Conservation (phyloP, 2,113 vertebrate genomes). For the Physeter macrocephalus region DNA sequence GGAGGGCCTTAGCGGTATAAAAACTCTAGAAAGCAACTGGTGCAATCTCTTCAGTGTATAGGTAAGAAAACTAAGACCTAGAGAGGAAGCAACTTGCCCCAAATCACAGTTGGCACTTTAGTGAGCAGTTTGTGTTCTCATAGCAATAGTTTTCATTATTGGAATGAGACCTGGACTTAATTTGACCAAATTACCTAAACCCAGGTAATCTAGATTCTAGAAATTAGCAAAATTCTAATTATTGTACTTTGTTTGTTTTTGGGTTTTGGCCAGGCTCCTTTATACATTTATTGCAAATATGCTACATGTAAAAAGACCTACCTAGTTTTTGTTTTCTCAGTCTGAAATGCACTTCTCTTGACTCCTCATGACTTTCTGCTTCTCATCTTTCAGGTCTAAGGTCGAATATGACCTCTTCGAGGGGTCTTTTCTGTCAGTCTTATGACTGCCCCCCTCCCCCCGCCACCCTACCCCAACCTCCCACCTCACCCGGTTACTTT, state of each 20-base stretch:
- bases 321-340: neutral
- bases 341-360: neutral
- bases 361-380: neutral
- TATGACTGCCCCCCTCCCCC: neutral
- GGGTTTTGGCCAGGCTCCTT: neutral
- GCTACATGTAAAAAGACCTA: neutral
- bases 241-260: neutral
- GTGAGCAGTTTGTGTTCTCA: neutral
- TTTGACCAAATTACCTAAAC: neutral
- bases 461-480: no score
- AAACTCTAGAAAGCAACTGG: neutral
- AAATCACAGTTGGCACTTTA: neutral
- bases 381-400: neutral
- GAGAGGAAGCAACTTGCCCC: neutral
- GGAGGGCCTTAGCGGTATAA: no score
- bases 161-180: neutral
- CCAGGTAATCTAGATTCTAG: neutral
- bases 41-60: neutral
- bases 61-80: neutral
- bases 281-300: neutral
- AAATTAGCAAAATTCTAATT: neutral
- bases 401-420: neutral
- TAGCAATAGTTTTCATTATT: neutral
- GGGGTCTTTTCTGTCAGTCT: neutral
- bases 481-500: neutral